Conservation (phyloP, 2,113 vertebrate genomes). For the Paratilapia polleni region DNA sequence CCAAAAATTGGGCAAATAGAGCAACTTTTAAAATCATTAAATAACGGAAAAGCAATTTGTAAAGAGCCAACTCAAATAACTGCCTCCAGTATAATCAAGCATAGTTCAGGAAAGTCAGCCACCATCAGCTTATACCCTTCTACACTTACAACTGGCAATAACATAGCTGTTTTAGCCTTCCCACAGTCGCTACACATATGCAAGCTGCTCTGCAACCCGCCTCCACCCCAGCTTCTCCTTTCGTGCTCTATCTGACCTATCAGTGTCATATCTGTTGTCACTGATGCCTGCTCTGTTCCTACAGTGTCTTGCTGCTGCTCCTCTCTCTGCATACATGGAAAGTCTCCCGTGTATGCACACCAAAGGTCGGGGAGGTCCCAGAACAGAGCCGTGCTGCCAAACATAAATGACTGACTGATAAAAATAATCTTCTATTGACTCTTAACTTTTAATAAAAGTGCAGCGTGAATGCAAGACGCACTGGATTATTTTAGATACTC, state of each 20-base stretch:
- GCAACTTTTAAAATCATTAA: not conserved
- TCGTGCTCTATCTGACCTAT: not conserved
- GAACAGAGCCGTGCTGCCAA: not conserved
- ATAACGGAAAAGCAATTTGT: conserved; percentile 5
- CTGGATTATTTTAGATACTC: conserved; percentile 40
- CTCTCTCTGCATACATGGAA: not conserved
- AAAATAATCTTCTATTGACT: conserved; percentile 2
- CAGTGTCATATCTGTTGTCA: not conserved
- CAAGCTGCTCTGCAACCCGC: not conserved
- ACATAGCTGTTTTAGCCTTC: not conserved
- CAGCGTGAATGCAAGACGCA: not conserved
- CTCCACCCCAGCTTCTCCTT: not conserved
- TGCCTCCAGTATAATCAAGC: not conserved
- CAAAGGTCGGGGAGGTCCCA: not conserved
- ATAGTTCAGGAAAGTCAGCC: not conserved
- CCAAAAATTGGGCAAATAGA: not conserved
- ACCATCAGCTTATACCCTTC: not conserved
- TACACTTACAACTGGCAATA: not conserved
- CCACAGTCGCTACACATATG: not conserved
- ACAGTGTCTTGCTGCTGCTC: not conserved
- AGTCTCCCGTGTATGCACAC: not conserved
- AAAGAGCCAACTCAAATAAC: not conserved
- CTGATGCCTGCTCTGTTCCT: not conserved
- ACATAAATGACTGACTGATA: not conserved
- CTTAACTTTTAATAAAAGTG: conserved; percentile 1